A percentile compares a stretch with the other conserved stretches of the same genome.
Evolutionary conservation across 2,888 invertebrate species (phyloP).

Genomic region (Caenorhabditis plicata): DNA sequence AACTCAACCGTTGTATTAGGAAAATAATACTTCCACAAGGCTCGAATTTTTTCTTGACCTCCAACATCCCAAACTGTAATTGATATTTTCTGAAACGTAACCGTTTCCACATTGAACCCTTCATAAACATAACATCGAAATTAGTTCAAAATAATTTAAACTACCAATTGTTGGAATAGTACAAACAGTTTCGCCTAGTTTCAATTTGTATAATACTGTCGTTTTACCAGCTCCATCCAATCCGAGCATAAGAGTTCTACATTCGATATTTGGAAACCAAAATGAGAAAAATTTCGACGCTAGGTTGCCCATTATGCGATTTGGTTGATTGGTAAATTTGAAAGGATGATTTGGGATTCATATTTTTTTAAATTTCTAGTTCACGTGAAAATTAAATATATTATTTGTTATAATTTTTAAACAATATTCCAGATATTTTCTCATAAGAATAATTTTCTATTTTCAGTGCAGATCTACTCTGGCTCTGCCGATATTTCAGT

Average conservation of each 20-base stretch:
- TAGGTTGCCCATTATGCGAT: slow-evolving; percentile 22
- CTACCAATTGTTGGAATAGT: slow-evolving; percentile 38
- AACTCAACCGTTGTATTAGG: slow-evolving; percentile 70
- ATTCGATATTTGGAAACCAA: slow-evolving; percentile 25
- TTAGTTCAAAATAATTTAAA: background rate
- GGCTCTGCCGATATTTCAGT: too few relatives aligned
- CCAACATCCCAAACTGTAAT: slow-evolving; percentile 99
- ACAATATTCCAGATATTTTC: too few relatives aligned
- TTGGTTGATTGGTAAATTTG: too few relatives aligned
- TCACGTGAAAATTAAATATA: too few relatives aligned
- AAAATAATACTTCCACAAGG: slow-evolving; percentile 96
- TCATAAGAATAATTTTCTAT: too few relatives aligned
- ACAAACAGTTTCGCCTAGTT: slow-evolving; percentile 26
- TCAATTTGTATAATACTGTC: slow-evolving; percentile 38
- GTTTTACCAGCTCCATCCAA: slow-evolving; percentile 39
- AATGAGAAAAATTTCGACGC: slow-evolving; percentile 17
- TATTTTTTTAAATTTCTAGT: too few relatives aligned
- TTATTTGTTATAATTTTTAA: too few relatives aligned
- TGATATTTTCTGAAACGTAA: slow-evolving; percentile 97
- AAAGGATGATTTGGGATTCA: background rate
- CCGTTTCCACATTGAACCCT: slow-evolving; percentile 98
- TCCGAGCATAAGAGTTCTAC: slow-evolving; percentile 31
- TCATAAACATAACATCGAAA: slow-evolving; percentile 25
- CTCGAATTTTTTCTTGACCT: slow-evolving; percentile 94
- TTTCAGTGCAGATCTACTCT: too few relatives aligned